Evolutionary conservation across 92 coral and sea anemone genomes (phyloP).

Genomic region (Siderastrea radians): DNA sequence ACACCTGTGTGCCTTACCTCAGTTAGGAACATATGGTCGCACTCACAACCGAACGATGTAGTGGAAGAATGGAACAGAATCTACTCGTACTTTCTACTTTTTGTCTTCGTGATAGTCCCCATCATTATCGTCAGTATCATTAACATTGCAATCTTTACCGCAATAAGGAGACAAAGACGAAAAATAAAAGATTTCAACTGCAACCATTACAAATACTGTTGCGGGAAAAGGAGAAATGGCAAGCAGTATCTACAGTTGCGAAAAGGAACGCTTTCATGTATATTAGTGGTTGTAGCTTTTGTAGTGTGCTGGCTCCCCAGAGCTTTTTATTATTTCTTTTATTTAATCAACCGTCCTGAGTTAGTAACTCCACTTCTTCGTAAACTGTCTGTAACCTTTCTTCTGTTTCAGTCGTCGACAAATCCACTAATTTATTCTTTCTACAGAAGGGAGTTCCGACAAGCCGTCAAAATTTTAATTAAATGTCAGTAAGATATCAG

Average conservation of each 20-base stretch:
- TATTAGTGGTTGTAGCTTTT: slow-evolving; percentile 51
- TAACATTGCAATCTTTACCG: slow-evolving; percentile 54
- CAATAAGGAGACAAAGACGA: slow-evolving; percentile 57
- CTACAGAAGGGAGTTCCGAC: slow-evolving; percentile 79
- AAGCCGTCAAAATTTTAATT: slow-evolving; percentile 55
- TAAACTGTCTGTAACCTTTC: slow-evolving; percentile 71
- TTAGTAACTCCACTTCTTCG: slow-evolving; percentile 44
- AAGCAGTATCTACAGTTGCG: slow-evolving; percentile 16
- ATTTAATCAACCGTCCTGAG: slow-evolving; percentile 53
- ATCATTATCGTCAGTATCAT: slow-evolving; percentile 45
- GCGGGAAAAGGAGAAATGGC: background rate
- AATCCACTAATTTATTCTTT: slow-evolving; percentile 82
- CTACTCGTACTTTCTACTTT: slow-evolving; percentile 55
- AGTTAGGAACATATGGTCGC: slow-evolving; percentile 63
- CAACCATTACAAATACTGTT: background rate
- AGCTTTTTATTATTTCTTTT: slow-evolving; percentile 42
- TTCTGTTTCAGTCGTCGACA: slow-evolving; percentile 72
- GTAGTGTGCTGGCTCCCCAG: slow-evolving; percentile 80
- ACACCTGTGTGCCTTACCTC: slow-evolving; percentile 53
- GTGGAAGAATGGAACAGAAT: slow-evolving; percentile 46
- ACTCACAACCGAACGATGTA: slow-evolving; percentile 17
- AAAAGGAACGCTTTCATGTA: slow-evolving; percentile 75
- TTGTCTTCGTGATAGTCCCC: slow-evolving; percentile 62
- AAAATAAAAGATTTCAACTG: background rate
- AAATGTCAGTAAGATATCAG: slow-evolving; percentile 18